Evolutionary conservation across 1,140 invertebrate genomes (phyloP).

Genomic region (Neodiprion lecontei): DNA sequence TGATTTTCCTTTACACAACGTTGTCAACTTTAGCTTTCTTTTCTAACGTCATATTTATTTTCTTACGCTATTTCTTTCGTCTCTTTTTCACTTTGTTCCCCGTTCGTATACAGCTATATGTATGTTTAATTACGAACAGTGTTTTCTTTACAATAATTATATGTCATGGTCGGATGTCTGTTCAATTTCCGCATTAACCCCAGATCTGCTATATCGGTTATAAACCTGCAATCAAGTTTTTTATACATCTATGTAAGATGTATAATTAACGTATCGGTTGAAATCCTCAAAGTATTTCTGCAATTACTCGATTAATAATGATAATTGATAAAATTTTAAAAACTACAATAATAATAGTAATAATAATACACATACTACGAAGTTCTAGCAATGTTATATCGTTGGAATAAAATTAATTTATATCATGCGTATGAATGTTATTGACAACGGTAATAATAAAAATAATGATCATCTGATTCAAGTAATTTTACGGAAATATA

Average conservation of each 20-base stretch:
- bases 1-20: conserved; percentile 22
- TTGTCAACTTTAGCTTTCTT: conserved; percentile 22
- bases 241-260: background rate
- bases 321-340: no score
- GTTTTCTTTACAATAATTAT: background rate
- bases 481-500: background rate
- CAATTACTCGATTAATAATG: no score
- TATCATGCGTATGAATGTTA: background rate
- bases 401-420: background rate
- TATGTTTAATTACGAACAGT: conserved; percentile 23
- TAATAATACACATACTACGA: conserved; percentile 45
- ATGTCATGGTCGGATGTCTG: background rate
- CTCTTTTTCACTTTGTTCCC: conserved; percentile 29
- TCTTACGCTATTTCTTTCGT: conserved; percentile 18
- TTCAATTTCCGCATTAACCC: no score
- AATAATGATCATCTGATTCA: background rate
- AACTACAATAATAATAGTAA: conserved; percentile 47
- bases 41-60: conserved; percentile 19
- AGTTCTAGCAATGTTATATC: conserved; percentile 33
- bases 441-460: background rate
- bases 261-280: no score
- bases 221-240: background rate
- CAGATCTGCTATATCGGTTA: no score
- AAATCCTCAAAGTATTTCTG: background rate
- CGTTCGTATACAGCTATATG: conserved; percentile 36